These are phyloP conservation scores for Malacoraja senta DNA, from an alignment of 2,797 vertebrate genomes.

Conservation along the genomic window DNA sequence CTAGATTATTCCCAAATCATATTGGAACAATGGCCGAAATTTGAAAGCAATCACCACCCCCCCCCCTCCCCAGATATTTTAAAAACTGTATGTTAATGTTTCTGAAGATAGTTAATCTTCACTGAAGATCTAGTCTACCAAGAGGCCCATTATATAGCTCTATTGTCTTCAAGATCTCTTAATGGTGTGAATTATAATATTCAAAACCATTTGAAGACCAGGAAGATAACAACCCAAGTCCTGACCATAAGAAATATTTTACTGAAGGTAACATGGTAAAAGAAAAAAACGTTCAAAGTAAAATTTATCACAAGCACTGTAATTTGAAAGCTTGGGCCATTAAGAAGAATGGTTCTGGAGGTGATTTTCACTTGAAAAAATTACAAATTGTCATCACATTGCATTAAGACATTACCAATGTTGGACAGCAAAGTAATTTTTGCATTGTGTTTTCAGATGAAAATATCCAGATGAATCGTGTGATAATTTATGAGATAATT, in stretches of 20 bases:
- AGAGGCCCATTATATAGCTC: neutral
- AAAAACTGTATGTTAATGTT: neutral
- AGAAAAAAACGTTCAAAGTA: neutral
- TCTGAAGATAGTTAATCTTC: neutral
- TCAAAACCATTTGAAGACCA: neutral
- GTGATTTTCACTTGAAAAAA: conserved; percentile 1
- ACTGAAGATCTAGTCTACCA: neutral
- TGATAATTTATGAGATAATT: conserved; percentile 30
- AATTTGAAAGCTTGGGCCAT: too few relatives aligned
- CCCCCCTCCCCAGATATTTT: neutral
- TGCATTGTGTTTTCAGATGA: neutral
- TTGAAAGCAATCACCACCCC: neutral
- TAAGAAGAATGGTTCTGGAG: neutral
- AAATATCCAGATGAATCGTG: conserved; percentile 46
- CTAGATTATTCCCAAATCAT: neutral
- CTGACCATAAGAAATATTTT: neutral
- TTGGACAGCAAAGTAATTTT: neutral
- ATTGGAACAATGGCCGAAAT: neutral
- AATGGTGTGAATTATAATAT: neutral
- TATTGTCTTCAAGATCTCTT: neutral
- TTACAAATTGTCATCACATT: neutral
- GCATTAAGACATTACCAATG: neutral
- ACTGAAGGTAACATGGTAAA: neutral
- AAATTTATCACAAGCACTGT: neutral
- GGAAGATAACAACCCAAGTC: neutral